Percentiles rank a stretch among this genome's conserved stretches.
Evolutionary conservation across 1,140 invertebrate species (phyloP).

Genomic region (Nasonia giraulti): DNA sequence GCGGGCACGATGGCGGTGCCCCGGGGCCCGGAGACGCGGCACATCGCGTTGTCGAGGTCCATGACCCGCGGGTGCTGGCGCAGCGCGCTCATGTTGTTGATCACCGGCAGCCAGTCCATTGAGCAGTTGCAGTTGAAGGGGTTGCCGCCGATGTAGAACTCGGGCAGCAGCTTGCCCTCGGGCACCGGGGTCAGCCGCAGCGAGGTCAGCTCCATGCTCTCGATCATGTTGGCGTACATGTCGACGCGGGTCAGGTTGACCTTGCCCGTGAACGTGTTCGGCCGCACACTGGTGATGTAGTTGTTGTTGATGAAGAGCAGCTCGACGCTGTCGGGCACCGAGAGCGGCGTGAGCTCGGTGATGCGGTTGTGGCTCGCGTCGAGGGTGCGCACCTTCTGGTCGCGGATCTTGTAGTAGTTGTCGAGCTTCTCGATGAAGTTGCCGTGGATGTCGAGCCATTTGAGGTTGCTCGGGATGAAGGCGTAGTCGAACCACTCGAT

Average conservation of each 20-base stretch:
- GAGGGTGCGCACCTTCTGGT: slow-evolving; percentile 83
- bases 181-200: slow-evolving; percentile 84
- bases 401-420: slow-evolving; percentile 88
- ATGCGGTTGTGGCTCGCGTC: slow-evolving; percentile 92
- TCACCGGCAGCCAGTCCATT: slow-evolving; percentile 92
- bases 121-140: slow-evolving; percentile 93
- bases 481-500: slow-evolving; percentile 93
- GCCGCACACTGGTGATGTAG: slow-evolving; percentile 84
- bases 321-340: slow-evolving; percentile 92
- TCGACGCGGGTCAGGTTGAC: slow-evolving; percentile 88
- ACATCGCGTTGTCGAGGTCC: slow-evolving; percentile 90
- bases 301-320: slow-evolving; percentile 93
- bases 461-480: slow-evolving; percentile 88
- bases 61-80: slow-evolving; percentile 89
- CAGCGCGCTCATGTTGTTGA: slow-evolving; percentile 87
- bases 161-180: slow-evolving; percentile 82
- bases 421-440: slow-evolving; percentile 90
- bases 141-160: slow-evolving; percentile 92
- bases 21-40: slow-evolving; percentile 85
- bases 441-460: slow-evolving; percentile 92
- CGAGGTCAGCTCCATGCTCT: slow-evolving; percentile 86
- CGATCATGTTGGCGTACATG: slow-evolving; percentile 90
- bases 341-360: slow-evolving; percentile 83
- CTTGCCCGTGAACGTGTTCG: slow-evolving; percentile 91
- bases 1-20: slow-evolving; percentile 82